Percentiles rank a stretch among this genome's conserved stretches.
phyloP scores from a whole-genome alignment of 2,888 invertebrate species.

The Pristionchus arcanus region DNA sequence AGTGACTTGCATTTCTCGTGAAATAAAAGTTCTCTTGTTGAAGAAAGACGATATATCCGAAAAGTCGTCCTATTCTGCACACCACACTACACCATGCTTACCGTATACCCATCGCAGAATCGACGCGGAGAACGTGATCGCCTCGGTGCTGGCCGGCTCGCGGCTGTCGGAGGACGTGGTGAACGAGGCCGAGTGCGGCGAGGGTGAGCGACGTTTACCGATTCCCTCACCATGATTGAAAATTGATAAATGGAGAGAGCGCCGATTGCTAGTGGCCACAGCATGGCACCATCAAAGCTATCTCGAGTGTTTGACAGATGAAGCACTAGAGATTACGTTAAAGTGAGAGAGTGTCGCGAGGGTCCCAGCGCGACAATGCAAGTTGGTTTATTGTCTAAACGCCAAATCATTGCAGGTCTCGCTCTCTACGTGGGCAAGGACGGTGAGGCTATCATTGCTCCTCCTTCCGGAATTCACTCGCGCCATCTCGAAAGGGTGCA shows the following conservation, averaged over 20 bases:
- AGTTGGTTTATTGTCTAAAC: too few species aligned
- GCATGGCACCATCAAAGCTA: neutral
- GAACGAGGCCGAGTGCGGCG: slow-evolving; percentile 33
- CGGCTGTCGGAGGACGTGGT: slow-evolving; percentile 50
- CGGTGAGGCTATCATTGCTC: slow-evolving; percentile 54
- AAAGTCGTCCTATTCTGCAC: too few species aligned
- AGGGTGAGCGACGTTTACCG: slow-evolving; percentile 42
- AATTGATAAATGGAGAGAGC: neutral
- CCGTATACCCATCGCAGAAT: slow-evolving; percentile 63
- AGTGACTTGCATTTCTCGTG: too few species aligned
- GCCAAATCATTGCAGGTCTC: slow-evolving; percentile 36
- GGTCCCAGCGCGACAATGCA: too few species aligned
- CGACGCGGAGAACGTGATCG: slow-evolving; percentile 75
- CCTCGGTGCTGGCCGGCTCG: slow-evolving; percentile 55
- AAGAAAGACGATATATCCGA: too few species aligned
- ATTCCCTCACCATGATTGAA: neutral
- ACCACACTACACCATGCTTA: neutral
- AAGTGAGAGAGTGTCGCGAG: too few species aligned
- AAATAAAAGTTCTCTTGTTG: too few species aligned
- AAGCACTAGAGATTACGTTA: too few species aligned
- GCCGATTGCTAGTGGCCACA: neutral
- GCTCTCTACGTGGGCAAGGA: slow-evolving; percentile 49
- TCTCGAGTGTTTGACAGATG: too few species aligned
- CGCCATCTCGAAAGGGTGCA: slow-evolving; percentile 44
- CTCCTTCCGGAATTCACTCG: slow-evolving; percentile 43